Evolutionary conservation across 2,888 invertebrate species (phyloP), one percentile per base, ranked within the genome.

Genomic region (Agonopterix subpropinquella): DNA sequence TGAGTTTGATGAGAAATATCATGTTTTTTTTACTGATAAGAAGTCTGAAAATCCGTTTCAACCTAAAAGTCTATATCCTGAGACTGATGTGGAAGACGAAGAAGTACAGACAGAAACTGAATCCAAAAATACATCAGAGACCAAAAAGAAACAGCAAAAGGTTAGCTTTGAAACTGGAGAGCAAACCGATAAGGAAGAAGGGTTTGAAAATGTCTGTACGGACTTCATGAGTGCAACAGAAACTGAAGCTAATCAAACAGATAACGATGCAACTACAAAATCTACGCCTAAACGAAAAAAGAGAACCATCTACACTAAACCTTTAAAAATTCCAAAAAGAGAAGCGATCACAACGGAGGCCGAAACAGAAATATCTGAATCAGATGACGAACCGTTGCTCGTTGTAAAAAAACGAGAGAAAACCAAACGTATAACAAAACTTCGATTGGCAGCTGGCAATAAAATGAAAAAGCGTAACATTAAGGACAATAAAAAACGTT

Each of bases 1-100:
- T 8, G 81, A 84, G 44, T 86, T 85, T 54, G 78, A 85, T 62
- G 65, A 81, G 1, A 72, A 75, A 3, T 82, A 77, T 44, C 72
- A 83, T 58, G 87, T 87, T 0, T 78, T 64, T 52, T 87, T 87
- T 46, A 62, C 68, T 0, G 73, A 76, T 1, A 69, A 70, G n/a
- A 82, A 77, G 54, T 77, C 82, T 0, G 67, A 65, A 0, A 68
- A 74, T 0, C 71, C 77, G 0, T 73, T 75, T 44, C 51, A 65
- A 11, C 74, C 77, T 0, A 59, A 55, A 50, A 61, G 64, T 47
- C 36, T 39, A 39, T 35, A 49, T 36, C 10, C 53, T 56, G 11
- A 28, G 28, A 28, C 28, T 5, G 36, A 8, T 44, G 46, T 13
- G 9, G 51, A 53, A 13, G 43, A 45, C 9, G 39, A 47, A 44